Base-by-base conservation (phyloP, 2,113 vertebrate species). In the Panurus biarmicus region DNA sequence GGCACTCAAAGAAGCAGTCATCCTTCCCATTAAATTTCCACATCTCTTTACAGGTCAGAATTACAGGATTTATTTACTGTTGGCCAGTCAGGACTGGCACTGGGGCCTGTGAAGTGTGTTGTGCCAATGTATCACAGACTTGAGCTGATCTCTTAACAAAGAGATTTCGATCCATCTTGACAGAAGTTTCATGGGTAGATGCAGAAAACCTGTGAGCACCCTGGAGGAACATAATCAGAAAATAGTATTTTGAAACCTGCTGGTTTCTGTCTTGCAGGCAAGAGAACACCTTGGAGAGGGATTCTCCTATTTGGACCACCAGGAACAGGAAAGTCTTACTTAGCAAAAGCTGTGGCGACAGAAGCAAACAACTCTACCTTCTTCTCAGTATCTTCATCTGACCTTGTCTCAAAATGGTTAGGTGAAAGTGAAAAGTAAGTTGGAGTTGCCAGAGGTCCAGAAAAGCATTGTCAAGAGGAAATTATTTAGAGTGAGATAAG, bases 301-400 rank as follows among this genome's bases (percentile, higher is more conserved):
- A 99, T 99, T 93, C 97, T 99, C 36, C 98, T 99, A 2, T 99
- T 99, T 96, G 99, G 99, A 53, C 99, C 99, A 40, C 99, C 99
- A n/a, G 99, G 99, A 86, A 99, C 99, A 51, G 99, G 99, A 87
- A 99, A 99, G 89, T 99, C 99, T 35, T 99, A 99, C 17, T 97
- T 99, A 95, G 99, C 99, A 87, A 99, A 99, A 97, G 99, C 99
- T 65, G 99, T 99, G 48, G 99, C 99, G 2, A 99, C 99, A 67
- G 99, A 99, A 97, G 99, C 99, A 85, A 99, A 99, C 97, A 99
- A 99, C 96, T 99, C 99, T 29, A 99, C 99, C 4, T 99, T 99
- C 96, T 99, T 99, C 95, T 99, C 99, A 58, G 97, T 99, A 92
- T 99, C 99, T 45, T 99, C 99, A 7, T 99, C 99, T 88, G 99